Evolutionary conservation across 2,888 invertebrate genomes (phyloP), one percentile per base, ranked within the genome.

Genomic region (Amaurobius ferox): DNA sequence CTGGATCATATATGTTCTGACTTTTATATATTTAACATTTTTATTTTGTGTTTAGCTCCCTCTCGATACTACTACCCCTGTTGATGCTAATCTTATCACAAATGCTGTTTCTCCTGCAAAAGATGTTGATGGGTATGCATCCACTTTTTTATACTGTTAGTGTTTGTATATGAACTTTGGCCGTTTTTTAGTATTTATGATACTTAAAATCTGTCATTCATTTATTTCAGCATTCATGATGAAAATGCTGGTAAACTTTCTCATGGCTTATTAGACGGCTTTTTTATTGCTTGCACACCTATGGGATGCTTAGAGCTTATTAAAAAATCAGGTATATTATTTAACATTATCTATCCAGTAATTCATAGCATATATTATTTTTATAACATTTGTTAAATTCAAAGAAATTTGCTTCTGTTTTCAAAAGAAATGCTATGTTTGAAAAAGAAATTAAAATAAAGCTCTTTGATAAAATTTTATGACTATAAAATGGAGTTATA

Each of bases 281-380:
- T 97, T 61, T 98, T 98, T 91, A 91, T 98, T 71, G 98, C 99
- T 0, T 99, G 99, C 91, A 99, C 99, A 0, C 98, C 99, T 0
- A 95, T 95, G 88, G 99, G 99, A 1, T 97, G 97, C 90, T 93
- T 99, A 87, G 97, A 99, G 91, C 93, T 98, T 7, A 97, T 97
- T 89, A 96, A 95, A 91, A 94, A 92, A 92, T 93, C 92, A 88
- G 92, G 92, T 92, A 29, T 1, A 26, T 64, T 64, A 32, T 55
- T 11, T n/a, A n/a, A n/a, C n/a, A n/a, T n/a, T n/a, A n/a, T n/a
- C n/a, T n/a, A n/a, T n/a, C n/a, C n/a, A n/a, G n/a, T n/a, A n/a
- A n/a, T n/a, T n/a, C n/a, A n/a, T n/a, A n/a, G n/a, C n/a, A n/a
- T n/a, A n/a, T n/a, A n/a, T n/a, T n/a, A n/a, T n/a, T n/a, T n/a